Evolutionary conservation across 2,888 invertebrate species (phyloP).

Genomic region (Drosophila meridiana): DNA sequence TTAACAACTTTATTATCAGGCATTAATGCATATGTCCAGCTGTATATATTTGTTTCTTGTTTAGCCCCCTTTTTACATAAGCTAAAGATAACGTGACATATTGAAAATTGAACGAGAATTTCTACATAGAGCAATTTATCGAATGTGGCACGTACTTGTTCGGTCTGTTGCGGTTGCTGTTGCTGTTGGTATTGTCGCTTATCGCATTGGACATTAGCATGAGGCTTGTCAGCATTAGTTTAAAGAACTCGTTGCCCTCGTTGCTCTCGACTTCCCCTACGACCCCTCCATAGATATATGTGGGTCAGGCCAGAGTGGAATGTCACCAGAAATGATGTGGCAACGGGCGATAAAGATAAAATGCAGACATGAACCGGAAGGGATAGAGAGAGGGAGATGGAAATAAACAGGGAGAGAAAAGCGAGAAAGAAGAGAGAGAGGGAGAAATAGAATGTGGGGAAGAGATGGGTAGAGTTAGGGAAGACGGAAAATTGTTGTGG

Average conservation of each 20-base stretch:
- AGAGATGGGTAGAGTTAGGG: background rate
- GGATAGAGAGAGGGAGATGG: background rate
- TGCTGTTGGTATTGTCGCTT: slow-evolving; percentile 11
- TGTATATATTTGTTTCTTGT: background rate
- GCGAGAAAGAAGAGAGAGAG: background rate
- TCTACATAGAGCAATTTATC: slow-evolving; percentile 17
- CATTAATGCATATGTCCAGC: background rate
- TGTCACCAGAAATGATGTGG: slow-evolving; percentile 33
- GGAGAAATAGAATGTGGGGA: background rate
- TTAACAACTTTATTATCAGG: slow-evolving; percentile 1
- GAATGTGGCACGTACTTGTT: slow-evolving; percentile 13
- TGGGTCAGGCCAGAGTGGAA: slow-evolving; percentile 31
- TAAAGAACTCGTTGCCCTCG: slow-evolving; percentile 5
- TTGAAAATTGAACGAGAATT: slow-evolving; percentile 1
- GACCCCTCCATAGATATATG: slow-evolving; percentile 20
- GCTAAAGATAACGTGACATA: slow-evolving; percentile 8
- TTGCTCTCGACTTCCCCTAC: background rate
- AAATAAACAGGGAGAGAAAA: background rate
- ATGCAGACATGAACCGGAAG: background rate
- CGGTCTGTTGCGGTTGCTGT: slow-evolving; percentile 10
- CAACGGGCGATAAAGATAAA: slow-evolving; percentile 32
- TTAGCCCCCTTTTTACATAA: background rate
- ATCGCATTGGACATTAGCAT: slow-evolving; percentile 44
- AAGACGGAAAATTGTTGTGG: background rate
- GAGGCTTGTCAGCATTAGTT: slow-evolving; percentile 46